Base-by-base conservation (phyloP, 2,113 vertebrate genomes). In the Sorex araneus region DNA sequence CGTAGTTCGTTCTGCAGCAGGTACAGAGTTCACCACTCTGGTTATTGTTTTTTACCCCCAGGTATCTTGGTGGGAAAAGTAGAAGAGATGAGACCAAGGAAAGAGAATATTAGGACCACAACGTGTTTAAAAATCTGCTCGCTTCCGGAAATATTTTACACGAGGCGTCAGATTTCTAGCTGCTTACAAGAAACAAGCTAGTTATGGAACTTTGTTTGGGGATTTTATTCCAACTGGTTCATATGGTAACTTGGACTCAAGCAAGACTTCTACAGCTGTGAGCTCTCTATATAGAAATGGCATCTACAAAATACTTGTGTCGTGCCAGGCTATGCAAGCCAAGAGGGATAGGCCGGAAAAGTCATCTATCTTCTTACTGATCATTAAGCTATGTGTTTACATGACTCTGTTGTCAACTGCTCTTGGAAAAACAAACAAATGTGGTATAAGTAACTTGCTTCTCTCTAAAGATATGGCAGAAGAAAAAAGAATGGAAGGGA, bases 221-320 rank as follows among this genome's bases (percentile, higher is more conserved):
- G 63, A 54, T 94, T 93, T 89, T 70, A 88, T 93, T 93, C 89
- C 86, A 94, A 74, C 16, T 91, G 87, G 77, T 95, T 95, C 74
- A 88, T 71, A 84, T 89, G 94, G 70, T 47, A 94, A 95, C 81
- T 87, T 95, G 94, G 66, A 94, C 66, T 77, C 78, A 70, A 87
- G 60, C 11, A 89, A 84, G 57, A 75, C 78, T 93, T 92, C 92
- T 83, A 85, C 43, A 94, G 94, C 74, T 78, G 43, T 54, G 69
- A 40, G 81, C 32, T 78, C 86, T 93, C 84, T 92, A 85, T 89
- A 87, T 82, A 92, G 90, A 95, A 94, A 94, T 30, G 60, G 74
- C 64, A 95, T 32, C 81, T 87, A 32, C 16, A 73, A 90, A 95
- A 95, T 83, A 84, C 40, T 27, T 45, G 21, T 28, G 36, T 76